These are phyloP conservation scores for Myotis davidii DNA, from an alignment of 2,113 vertebrate genomes.

Conservation along the genomic window DNA sequence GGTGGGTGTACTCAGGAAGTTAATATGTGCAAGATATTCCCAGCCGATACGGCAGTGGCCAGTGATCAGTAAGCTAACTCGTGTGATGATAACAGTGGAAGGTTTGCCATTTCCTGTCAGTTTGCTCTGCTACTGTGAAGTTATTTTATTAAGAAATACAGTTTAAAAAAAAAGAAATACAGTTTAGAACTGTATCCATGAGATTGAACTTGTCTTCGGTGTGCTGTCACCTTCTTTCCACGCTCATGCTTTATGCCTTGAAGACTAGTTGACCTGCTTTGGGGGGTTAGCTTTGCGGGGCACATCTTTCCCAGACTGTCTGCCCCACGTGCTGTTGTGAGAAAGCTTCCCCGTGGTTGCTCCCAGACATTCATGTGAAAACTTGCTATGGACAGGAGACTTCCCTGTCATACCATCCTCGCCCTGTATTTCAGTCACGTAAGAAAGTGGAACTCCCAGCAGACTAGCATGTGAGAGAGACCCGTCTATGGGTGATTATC, in stretches of 20 bases:
- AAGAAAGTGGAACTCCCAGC: neutral
- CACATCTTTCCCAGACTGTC: neutral
- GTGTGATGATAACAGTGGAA: too few relatives aligned
- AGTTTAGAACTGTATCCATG: neutral
- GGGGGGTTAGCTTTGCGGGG: neutral
- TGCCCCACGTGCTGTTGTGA: neutral
- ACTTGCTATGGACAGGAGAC: neutral
- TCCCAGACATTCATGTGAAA: neutral
- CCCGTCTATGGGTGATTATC: neutral
- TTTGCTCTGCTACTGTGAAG: neutral
- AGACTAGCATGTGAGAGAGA: neutral
- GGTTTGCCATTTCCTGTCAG: neutral
- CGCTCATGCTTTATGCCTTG: neutral
- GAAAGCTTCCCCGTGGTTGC: neutral
- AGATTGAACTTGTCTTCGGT: neutral
- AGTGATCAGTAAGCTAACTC: too few relatives aligned
- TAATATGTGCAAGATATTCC: neutral
- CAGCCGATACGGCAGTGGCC: neutral
- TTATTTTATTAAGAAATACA: neutral
- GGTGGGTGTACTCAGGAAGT: neutral
- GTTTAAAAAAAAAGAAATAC: neutral
- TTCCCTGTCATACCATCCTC: neutral
- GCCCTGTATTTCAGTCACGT: neutral
- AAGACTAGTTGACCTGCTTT: neutral
- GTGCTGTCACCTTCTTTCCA: neutral